Evolutionary conservation across 2,113 vertebrate species (phyloP).

Genomic region (Scolopax mira): DNA sequence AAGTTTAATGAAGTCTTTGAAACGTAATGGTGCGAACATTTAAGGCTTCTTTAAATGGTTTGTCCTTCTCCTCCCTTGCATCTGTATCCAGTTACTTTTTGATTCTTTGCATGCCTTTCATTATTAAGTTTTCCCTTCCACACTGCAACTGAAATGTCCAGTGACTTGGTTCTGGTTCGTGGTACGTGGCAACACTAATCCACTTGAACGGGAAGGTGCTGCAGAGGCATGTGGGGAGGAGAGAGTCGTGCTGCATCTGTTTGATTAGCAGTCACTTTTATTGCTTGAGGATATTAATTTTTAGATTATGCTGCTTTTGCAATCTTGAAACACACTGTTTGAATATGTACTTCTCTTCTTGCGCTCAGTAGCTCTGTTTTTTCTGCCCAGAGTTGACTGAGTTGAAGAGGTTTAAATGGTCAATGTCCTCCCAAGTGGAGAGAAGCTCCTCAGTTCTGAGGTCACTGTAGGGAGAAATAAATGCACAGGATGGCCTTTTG

Average conservation of each 20-base stretch:
- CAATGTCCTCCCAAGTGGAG: background rate
- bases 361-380: background rate
- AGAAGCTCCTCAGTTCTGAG: background rate
- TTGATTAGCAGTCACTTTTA: background rate
- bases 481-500: background rate
- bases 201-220: background rate
- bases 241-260: background rate
- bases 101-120: background rate
- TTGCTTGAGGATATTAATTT: background rate
- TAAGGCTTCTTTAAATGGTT: background rate
- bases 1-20: background rate
- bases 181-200: rapidly evolving
- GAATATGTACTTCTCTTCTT: background rate
- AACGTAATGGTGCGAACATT: background rate
- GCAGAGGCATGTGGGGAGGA: background rate
- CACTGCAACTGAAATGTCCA: background rate
- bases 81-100: background rate
- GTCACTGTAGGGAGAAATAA: background rate
- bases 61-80: background rate
- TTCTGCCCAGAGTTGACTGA: background rate
- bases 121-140: background rate
- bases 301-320: background rate
- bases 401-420: background rate
- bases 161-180: background rate
- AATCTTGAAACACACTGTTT: background rate